phyloP scores from a whole-genome alignment of 2,888 invertebrate species.

The Meta bourneti region DNA sequence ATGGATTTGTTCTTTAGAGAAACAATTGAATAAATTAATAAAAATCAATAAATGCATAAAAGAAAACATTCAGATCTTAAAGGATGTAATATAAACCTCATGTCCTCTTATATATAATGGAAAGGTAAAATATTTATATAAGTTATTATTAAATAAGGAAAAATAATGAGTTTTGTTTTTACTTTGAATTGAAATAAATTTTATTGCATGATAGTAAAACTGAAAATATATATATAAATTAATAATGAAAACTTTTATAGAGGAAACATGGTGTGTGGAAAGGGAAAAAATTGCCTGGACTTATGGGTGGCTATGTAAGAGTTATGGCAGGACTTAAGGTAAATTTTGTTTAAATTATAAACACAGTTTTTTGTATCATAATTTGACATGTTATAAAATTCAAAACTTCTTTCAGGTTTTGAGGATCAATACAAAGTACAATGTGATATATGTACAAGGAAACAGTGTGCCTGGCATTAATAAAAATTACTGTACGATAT shows the following conservation, averaged over 20 bases:
- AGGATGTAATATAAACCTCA: too few relatives aligned
- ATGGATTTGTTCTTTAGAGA: too few relatives aligned
- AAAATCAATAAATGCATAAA: too few relatives aligned
- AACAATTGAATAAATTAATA: too few relatives aligned
- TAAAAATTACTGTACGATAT: constrained; percentile 89
- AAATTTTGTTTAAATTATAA: constrained; percentile 67
- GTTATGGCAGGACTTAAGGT: constrained; percentile 84
- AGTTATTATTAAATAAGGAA: too few relatives aligned
- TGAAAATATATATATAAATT: too few relatives aligned
- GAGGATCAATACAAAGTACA: constrained; percentile 95
- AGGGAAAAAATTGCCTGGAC: constrained; percentile 97
- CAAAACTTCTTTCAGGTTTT: constrained; percentile 85
- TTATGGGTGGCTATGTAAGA: constrained; percentile 91
- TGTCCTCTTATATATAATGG: too few relatives aligned
- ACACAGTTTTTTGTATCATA: neutral
- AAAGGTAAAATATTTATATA: too few relatives aligned
- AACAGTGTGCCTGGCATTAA: constrained; percentile 90
- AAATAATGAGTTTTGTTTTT: too few relatives aligned
- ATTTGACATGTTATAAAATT: neutral
- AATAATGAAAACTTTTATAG: constrained; percentile 76
- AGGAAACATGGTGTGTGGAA: constrained; percentile 93
- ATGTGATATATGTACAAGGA: constrained; percentile 93
- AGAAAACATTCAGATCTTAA: too few relatives aligned
- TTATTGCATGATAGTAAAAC: too few relatives aligned
- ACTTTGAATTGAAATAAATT: too few relatives aligned